phyloP scores from a whole-genome alignment of 2,113 vertebrate genomes.

The Chionomys nivalis region DNA sequence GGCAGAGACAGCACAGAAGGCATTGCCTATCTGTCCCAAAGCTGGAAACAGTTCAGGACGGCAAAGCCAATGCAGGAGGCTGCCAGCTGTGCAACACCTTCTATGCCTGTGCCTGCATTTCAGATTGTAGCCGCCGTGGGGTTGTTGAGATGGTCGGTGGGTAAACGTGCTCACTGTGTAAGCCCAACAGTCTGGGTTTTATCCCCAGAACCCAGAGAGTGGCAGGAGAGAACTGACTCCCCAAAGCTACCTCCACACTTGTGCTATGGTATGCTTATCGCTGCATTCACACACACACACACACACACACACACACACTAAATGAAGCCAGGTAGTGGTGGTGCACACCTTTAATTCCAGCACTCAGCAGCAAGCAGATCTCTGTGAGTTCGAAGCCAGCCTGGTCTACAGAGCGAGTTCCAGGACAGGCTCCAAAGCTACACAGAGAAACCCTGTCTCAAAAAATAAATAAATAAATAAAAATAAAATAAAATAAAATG shows the following conservation, averaged over 20 bases:
- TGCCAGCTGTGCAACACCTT: background rate
- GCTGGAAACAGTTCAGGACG: background rate
- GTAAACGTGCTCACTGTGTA: background rate
- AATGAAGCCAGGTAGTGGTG: no score
- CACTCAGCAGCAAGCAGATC: no score
- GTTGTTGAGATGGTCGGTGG: background rate
- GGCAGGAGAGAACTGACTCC: background rate
- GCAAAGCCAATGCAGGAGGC: conserved; percentile 7
- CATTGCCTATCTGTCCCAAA: background rate
- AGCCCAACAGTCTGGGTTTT: background rate
- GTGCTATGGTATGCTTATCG: background rate
- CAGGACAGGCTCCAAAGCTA: no score
- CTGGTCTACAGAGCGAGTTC: no score
- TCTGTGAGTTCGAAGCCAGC: no score
- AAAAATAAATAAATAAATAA: no score
- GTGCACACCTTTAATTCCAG: no score
- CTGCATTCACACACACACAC: background rate
- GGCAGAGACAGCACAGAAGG: background rate
- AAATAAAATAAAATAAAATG: no score
- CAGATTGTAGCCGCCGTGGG: conserved; percentile 32
- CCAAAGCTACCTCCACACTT: background rate
- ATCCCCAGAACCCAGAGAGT: background rate
- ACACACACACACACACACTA: background rate
- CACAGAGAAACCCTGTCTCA: no score
- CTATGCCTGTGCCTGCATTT: conserved; percentile 35